Evolutionary conservation across 2,113 vertebrate species (phyloP), one percentile per base, ranked within the genome.

Genomic region (Laterallus jamaicensis): DNA sequence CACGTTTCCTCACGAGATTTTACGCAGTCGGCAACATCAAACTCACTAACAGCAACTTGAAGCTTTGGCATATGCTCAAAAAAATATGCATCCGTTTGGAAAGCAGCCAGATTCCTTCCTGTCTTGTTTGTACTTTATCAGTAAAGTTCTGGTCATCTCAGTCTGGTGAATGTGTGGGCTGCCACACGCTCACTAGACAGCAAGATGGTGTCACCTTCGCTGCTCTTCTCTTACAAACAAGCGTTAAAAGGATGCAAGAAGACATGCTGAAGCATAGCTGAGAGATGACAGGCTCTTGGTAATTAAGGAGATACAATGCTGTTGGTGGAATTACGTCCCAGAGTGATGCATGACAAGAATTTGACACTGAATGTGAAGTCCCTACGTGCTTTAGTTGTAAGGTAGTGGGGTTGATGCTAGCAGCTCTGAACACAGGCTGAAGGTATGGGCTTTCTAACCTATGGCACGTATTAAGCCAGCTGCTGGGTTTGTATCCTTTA

Each of bases 61-160:
- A 96, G 86, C 92, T 93, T 94, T 93, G 92, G 90, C 92, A 9
- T 88, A 58, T 32, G 66, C 83, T 89, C 55, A 90, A 64, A 52
- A 25, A 56, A 81, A 81, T 35, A 52, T 7, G 42, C 62, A 81
- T 74, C 79, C 18, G 55, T 63, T 78, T 28, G 67, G 37, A 60
- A 90, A 69, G 77, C 2, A 91, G 54, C 82, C 88, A 91, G 69
- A 32, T 73, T 81, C 9, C 32, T 74, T 80, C 54, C 67, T 60
- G 25, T 39, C 85, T 58, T 56, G 18, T 35, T 71, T 69, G 12
- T 7, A 6, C 40, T 55, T 54, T 6, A 22, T 8, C 6, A 15
- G 7, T 42, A 35, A 52, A 2, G 1, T 13, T 21, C n/a, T 28
- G 49, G 60, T 92, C 69, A 47, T 54, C 67, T 82, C 67, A 22